Evolutionary conservation across 1,140 invertebrate species (phyloP).

Genomic region (Macrocentrus cingulum): DNA sequence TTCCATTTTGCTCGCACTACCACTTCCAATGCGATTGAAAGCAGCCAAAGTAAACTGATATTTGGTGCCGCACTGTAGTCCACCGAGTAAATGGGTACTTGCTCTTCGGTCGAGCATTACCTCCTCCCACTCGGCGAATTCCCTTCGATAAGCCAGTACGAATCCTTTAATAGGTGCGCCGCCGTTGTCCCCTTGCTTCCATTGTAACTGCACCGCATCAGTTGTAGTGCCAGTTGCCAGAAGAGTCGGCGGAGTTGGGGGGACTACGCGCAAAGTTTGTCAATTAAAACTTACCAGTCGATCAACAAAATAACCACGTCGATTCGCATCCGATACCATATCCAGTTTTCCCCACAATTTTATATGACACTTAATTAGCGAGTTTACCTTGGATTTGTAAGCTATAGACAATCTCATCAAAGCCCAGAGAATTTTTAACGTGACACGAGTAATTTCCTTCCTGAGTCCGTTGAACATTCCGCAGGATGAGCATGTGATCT

Average conservation of each 20-base stretch:
- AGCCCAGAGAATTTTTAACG: constrained; percentile 63
- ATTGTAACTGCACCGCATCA: constrained; percentile 58
- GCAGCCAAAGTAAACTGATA: constrained; percentile 63
- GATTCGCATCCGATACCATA: neutral
- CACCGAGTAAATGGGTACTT: constrained; percentile 59
- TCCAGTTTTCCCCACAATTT: no score
- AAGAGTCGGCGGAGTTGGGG: constrained; percentile 56
- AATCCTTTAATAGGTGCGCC: constrained; percentile 62
- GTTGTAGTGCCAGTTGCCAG: constrained; percentile 56
- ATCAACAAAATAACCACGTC: constrained; percentile 15
- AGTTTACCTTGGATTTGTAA: constrained; percentile 63
- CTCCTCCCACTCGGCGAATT: constrained; percentile 65
- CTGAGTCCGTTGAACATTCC: constrained; percentile 61
- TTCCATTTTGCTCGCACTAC: constrained; percentile 58
- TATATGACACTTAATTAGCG: neutral
- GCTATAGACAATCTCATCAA: constrained; percentile 65
- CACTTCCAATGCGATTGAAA: constrained; percentile 63
- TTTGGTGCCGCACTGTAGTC: constrained; percentile 63
- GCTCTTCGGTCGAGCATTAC: constrained; percentile 51
- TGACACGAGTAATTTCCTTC: constrained; percentile 69
- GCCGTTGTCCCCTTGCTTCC: constrained; percentile 61
- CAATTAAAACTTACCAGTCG: constrained; percentile 35
- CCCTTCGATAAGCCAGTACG: constrained; percentile 61
- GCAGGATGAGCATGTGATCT: constrained; percentile 65
- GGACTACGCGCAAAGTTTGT: constrained; percentile 49